Evolutionary conservation across 2,888 invertebrate genomes (phyloP), one percentile per base, ranked within the genome.

Genomic region (Teleiodes luculella): DNA sequence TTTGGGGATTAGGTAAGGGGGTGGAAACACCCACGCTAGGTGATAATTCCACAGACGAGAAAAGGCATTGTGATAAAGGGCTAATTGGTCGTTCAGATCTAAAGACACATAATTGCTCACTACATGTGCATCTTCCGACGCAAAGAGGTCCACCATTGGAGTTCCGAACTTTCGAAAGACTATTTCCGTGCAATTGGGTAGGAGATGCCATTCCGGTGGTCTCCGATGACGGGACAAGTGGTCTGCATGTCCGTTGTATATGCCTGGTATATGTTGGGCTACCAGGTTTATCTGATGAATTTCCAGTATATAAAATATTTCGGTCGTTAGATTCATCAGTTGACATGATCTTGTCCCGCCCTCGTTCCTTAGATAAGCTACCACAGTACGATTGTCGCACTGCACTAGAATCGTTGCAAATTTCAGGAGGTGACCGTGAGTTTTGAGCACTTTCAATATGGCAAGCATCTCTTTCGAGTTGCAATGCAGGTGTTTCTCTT

Each of bases 301-400:
- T 46, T 64, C 66, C 14, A 64, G 14, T 4, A 62, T 0, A 1
- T 48, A 18, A 2, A 61, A 57, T 28, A 66, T 55, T 13, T 57
- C 18, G 10, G 54, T 30, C 1, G 65, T 62, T 33, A 67, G 13
- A 1, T 64, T 31, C 52, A 62, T 54, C 0, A 68, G 49, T 0
- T 54, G 10, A 35, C 14, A 0, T 0, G 70, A 69, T 52, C 62
- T 65, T 0, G 65, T 70, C 0, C 70, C 70, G 7, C 72, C 72
- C 52, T 74, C 69, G 46, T 71, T 68, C 3, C 61, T 52, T 2
- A 67, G 52, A 36, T 67, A 57, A 0, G 66, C 58, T 7, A 67
- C 56, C 6, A 56, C 65, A 0, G 66, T 63, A 20, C 43, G 55
- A 58, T 66, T 67, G 67, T 69, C 67, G 61, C 62, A 59, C 45